These are phyloP conservation scores for Heliconius ismenius DNA, from an alignment of 2,888 invertebrate species.

Conservation along the genomic window DNA sequence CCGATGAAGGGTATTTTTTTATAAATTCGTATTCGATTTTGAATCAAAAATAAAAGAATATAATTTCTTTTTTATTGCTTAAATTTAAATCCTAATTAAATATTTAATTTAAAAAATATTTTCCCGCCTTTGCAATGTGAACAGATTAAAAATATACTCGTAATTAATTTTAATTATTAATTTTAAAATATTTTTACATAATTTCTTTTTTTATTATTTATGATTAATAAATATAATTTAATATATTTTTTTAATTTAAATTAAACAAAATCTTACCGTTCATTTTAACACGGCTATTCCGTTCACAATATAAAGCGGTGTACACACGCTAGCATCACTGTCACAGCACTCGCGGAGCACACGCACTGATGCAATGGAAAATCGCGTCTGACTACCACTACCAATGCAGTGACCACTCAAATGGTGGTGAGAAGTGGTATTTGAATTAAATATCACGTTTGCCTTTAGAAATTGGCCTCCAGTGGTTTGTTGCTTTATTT, in stretches of 20 bases:
- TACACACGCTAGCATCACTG: constrained; percentile 71
- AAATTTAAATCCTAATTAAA: background rate
- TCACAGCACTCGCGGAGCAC: constrained; percentile 60
- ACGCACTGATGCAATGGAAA: constrained; percentile 40
- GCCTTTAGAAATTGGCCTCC: constrained; percentile 36
- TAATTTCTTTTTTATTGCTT: background rate
- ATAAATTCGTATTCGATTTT: too few relatives aligned
- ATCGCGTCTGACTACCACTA: constrained; percentile 33
- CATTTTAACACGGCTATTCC: constrained; percentile 67
- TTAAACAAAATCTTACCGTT: constrained; percentile 60
- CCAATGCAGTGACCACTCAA: constrained; percentile 24
- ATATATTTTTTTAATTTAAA: constrained; percentile 29
- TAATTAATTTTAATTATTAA: background rate
- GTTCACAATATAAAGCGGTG: constrained; percentile 56
- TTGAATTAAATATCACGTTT: constrained; percentile 38
- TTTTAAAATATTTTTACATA: background rate
- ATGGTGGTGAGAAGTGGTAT: constrained; percentile 32
- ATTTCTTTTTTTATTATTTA: background rate
- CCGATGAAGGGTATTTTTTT: too few relatives aligned
- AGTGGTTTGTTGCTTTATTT: constrained; percentile 19
- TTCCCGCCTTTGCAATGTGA: background rate
- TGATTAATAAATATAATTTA: background rate
- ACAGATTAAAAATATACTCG: background rate
- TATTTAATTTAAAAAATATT: background rate
- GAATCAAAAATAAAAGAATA: background rate